Conservation (phyloP, 2,888 invertebrate species). For the Ormyrus pomaceus region DNA sequence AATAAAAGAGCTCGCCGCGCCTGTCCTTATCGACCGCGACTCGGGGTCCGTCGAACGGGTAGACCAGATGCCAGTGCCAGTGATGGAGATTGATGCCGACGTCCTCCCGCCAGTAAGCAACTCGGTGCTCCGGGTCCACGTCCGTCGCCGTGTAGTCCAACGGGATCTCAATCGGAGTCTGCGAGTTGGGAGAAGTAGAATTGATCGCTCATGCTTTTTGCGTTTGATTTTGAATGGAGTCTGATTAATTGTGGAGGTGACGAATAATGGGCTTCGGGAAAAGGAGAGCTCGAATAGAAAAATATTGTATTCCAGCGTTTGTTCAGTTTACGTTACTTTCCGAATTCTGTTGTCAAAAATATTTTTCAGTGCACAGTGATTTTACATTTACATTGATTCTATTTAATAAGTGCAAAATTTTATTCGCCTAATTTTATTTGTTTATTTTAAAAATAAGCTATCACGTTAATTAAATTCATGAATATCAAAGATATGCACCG, state of each 20-base stretch:
- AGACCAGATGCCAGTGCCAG: conserved; percentile 95
- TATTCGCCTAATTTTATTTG: too few species aligned
- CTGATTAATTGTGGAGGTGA: conserved; percentile 45
- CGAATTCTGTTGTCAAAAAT: too few species aligned
- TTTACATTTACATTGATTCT: too few species aligned
- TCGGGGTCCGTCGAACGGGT: conserved; percentile 84
- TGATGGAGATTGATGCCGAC: conserved; percentile 91
- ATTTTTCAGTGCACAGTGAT: too few species aligned
- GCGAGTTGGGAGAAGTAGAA: conserved; percentile 20
- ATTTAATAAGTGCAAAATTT: too few species aligned
- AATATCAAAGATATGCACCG: too few species aligned
- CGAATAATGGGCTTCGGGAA: conserved; percentile 18
- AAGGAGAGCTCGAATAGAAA: too few species aligned
- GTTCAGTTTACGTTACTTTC: too few species aligned
- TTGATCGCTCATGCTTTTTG: conserved; percentile 42
- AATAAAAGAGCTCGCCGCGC: conserved; percentile 87
- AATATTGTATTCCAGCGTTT: neutral
- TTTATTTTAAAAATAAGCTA: too few species aligned
- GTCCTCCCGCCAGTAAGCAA: conserved; percentile 92
- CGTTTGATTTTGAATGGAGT: conserved; percentile 30
- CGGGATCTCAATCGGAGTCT: conserved; percentile 84
- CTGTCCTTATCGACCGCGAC: conserved; percentile 85
- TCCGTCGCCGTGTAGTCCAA: conserved; percentile 86
- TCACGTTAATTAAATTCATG: too few species aligned
- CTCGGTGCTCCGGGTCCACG: conserved; percentile 85